Evolutionary conservation across 30 jellyfish, hydroid and myxozoan genomes (phyloP).

Genomic region (Rhopilema esculentum): DNA sequence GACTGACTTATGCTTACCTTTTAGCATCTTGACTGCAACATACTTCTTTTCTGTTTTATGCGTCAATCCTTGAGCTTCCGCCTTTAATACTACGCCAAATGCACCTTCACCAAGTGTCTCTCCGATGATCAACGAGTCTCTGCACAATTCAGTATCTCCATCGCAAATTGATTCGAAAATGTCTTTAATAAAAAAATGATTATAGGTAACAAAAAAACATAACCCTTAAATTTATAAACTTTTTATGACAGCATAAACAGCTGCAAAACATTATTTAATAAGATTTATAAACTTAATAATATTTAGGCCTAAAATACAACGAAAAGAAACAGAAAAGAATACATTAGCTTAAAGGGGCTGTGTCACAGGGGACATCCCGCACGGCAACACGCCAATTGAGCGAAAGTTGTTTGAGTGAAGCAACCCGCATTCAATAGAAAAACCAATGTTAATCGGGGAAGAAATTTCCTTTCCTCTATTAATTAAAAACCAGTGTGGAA

Average conservation of each 20-base stretch:
- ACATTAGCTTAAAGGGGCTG: no score
- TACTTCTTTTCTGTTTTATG: slow-evolving; percentile 65
- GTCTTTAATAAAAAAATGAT: not conserved
- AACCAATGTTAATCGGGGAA: no score
- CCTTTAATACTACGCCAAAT: slow-evolving; percentile 93
- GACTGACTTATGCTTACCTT: slow-evolving; percentile 47
- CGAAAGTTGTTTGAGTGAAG: no score
- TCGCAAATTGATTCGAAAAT: slow-evolving; percentile 62
- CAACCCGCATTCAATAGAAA: no score
- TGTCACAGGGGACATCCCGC: no score
- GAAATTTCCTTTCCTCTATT: no score
- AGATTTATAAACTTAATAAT: not conserved
- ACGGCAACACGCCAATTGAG: no score
- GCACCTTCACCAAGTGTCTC: slow-evolving; percentile 99
- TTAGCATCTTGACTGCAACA: slow-evolving; percentile 94
- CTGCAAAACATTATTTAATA: not conserved
- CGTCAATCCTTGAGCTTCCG: slow-evolving; percentile 78
- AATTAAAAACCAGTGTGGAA: no score
- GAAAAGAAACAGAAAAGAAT: no score
- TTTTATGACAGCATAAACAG: no score
- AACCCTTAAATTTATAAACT: no score
- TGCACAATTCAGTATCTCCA: slow-evolving; percentile 83
- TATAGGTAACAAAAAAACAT: no score
- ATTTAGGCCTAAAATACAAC: not conserved
- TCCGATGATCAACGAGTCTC: slow-evolving; percentile 72